These are phyloP conservation scores for Dunckerocampus dactyliophorus DNA, from an alignment of 2,113 vertebrate genomes.

Conservation along the genomic window DNA sequence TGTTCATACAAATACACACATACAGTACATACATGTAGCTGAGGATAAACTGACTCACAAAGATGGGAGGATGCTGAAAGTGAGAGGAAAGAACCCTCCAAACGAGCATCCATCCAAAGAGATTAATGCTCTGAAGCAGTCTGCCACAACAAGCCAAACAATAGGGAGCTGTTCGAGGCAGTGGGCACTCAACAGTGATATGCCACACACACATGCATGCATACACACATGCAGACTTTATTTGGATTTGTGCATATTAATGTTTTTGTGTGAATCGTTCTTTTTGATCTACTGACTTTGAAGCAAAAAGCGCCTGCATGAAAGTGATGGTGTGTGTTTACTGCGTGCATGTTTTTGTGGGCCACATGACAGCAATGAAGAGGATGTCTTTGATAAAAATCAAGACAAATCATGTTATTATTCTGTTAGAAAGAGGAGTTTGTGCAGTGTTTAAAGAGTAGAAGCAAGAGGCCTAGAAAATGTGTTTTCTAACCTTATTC, in stretches of 20 bases:
- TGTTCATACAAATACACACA: background rate
- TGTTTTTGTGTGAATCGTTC: conserved; percentile 19
- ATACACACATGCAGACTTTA: conserved; percentile 4
- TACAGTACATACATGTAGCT: conserved; percentile 1
- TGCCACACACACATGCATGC: conserved; percentile 7
- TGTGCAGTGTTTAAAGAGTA: conserved; percentile 3
- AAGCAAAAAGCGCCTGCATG: conserved; percentile 10
- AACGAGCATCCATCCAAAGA: conserved; percentile 58
- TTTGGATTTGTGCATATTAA: no score
- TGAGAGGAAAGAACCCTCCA: conserved; percentile 59
- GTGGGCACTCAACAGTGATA: conserved; percentile 18
- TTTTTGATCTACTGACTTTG: conserved; percentile 39
- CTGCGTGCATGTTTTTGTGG: conserved; percentile 3
- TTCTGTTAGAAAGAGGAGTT: conserved; percentile 3
- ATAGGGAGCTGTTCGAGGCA: conserved; percentile 50
- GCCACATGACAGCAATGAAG: background rate
- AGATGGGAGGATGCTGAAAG: conserved; percentile 57
- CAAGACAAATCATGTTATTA: no score
- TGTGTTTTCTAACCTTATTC: background rate
- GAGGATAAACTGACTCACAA: conserved; percentile 2
- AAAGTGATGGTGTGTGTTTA: background rate
- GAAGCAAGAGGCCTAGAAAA: background rate
- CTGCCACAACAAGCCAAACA: conserved; percentile 40
- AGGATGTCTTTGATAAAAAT: no score
- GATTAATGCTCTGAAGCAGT: conserved; percentile 36